A percentile compares a stretch with the other conserved stretches of the same genome.
These are phyloP conservation scores for Gallirallus australis DNA, from an alignment of 2,797 vertebrate genomes.

Conservation along the genomic window DNA sequence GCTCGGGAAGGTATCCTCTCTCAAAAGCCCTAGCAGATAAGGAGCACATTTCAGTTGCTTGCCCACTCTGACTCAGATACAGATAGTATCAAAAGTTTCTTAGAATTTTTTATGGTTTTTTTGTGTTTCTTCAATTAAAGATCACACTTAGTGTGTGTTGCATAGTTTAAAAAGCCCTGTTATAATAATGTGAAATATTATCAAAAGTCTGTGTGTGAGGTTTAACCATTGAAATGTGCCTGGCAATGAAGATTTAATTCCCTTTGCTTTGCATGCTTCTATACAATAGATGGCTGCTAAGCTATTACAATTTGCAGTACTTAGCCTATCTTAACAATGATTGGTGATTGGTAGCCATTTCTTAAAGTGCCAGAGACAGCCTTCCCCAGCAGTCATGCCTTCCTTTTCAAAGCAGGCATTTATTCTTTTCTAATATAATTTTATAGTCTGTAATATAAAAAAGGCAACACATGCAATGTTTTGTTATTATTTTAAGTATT, in stretches of 20 bases:
- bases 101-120: neutral
- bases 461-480: neutral
- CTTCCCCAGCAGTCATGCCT: neutral
- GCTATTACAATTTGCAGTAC: neutral
- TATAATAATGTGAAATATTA: neutral
- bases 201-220: neutral
- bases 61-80: neutral
- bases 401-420: neutral
- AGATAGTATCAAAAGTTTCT: neutral
- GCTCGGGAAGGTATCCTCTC: neutral
- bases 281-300: neutral
- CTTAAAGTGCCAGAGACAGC: neutral
- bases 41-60: neutral
- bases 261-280: neutral
- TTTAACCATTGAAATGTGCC: neutral
- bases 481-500: neutral
- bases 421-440: neutral
- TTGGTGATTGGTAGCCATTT: neutral
- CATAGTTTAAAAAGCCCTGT: neutral
- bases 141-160: neutral
- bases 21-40: neutral
- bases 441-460: neutral
- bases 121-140: neutral
- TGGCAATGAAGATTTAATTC: neutral
- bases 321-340: neutral